Conservation (phyloP, 2,888 invertebrate species). For the Macropis europaea region DNA sequence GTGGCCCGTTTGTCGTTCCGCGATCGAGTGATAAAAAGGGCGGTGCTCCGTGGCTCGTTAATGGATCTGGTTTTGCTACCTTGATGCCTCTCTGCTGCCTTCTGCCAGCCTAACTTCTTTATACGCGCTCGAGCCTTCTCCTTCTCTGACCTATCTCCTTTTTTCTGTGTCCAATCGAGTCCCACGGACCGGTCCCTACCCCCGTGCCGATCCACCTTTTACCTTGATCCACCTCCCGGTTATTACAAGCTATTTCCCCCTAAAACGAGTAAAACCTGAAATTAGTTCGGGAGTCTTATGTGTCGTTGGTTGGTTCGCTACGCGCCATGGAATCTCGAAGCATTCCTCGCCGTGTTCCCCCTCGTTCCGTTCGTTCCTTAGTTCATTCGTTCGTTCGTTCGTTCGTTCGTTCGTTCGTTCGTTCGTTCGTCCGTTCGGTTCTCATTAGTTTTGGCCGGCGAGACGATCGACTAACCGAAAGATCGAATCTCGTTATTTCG, state of each 20-base stretch:
- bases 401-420: too few relatives aligned
- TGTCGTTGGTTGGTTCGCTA: too few relatives aligned
- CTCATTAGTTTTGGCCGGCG: too few relatives aligned
- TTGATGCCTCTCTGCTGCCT: conserved; percentile 49
- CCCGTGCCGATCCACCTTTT: background rate
- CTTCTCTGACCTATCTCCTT: conserved; percentile 53
- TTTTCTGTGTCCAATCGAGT: conserved; percentile 60
- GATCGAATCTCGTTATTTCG: too few relatives aligned
- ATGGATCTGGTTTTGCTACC: conserved; percentile 64
- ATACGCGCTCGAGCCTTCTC: conserved; percentile 28
- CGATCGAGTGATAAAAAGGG: conserved; percentile 54
- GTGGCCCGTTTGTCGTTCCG: conserved; percentile 50
- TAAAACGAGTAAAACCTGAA: conserved; percentile 56
- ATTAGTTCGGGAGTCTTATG: conserved; percentile 62
- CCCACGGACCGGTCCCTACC: conserved; percentile 23
- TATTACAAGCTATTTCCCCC: conserved; percentile 60
- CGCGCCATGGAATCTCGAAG: conserved; percentile 32
- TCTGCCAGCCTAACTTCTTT: conserved; percentile 10
- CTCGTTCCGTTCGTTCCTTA: conserved; percentile 13
- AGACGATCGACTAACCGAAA: too few relatives aligned
- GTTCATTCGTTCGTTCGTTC: conserved; percentile 3
- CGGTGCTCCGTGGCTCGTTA: conserved; percentile 52
- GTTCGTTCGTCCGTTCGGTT: too few relatives aligned
- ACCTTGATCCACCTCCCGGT: conserved; percentile 55
- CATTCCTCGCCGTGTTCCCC: conserved; percentile 1